phyloP scores from a whole-genome alignment of 2,888 invertebrate genomes.

The Blastobasis lacticolella region DNA sequence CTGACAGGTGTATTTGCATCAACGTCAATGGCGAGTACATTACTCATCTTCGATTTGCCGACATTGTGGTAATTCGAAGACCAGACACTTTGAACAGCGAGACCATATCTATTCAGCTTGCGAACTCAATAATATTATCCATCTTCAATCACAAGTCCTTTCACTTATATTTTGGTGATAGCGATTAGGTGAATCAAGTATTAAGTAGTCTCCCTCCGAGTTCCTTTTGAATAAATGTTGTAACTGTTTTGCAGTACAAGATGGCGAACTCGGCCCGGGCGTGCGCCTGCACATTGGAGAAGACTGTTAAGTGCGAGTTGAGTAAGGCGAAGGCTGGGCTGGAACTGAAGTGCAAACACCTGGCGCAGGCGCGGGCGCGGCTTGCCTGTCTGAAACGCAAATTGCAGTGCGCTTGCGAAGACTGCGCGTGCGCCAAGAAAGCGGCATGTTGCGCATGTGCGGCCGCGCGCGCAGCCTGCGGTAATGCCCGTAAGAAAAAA shows the following conservation, averaged over 20 bases:
- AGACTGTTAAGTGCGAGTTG: slow-evolving; percentile 74
- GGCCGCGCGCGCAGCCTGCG: slow-evolving; percentile 79
- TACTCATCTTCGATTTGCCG: no score
- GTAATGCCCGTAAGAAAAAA: slow-evolving; percentile 68
- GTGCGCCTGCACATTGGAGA: slow-evolving; percentile 75
- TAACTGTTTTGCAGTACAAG: slow-evolving; percentile 39
- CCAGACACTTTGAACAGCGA: no score
- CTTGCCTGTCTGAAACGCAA: slow-evolving; percentile 78
- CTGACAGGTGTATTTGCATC: no score
- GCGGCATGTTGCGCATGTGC: slow-evolving; percentile 79
- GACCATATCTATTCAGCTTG: no score
- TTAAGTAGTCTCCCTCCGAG: no score
- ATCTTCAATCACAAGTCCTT: no score
- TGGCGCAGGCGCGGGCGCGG: slow-evolving; percentile 79
- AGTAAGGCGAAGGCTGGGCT: slow-evolving; percentile 72
- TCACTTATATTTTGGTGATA: no score
- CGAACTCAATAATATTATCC: no score
- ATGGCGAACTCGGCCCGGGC: slow-evolving; percentile 58
- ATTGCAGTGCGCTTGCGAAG: slow-evolving; percentile 75
- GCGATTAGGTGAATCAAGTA: no score
- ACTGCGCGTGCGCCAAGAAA: slow-evolving; percentile 78
- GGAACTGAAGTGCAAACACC: slow-evolving; percentile 77
- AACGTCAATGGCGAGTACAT: no score
- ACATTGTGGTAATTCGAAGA: no score
- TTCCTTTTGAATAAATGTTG: no score